A percentile compares a stretch with the other conserved stretches of the same genome.
These are phyloP conservation scores for Lamellibrachia satsuma DNA, from an alignment of 2,888 invertebrate genomes.

Conservation along the genomic window DNA sequence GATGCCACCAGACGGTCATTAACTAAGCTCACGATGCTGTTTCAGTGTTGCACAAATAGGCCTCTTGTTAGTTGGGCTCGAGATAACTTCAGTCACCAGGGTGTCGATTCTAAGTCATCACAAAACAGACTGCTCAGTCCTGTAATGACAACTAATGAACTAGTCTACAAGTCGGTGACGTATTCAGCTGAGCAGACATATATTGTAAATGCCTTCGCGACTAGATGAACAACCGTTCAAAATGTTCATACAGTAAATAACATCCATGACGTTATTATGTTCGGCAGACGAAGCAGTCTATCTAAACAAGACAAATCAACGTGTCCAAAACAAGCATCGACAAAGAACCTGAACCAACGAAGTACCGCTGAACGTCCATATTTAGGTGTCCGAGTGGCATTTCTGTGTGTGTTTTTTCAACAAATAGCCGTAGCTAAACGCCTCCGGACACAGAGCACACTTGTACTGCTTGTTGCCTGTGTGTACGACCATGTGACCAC, in stretches of 20 bases:
- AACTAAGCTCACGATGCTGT: not conserved
- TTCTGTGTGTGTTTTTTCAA: slow-evolving; percentile 20
- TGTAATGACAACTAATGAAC: not conserved
- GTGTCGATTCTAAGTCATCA: not conserved
- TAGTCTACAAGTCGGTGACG: not conserved
- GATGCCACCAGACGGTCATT: not conserved
- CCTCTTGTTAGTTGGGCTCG: not conserved
- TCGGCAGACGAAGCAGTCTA: not conserved
- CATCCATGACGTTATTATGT: not conserved
- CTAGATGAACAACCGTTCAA: too few species aligned
- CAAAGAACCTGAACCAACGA: not conserved
- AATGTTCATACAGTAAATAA: not conserved
- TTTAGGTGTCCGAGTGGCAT: not conserved
- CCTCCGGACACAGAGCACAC: slow-evolving; percentile 22
- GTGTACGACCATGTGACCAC: slow-evolving; percentile 28
- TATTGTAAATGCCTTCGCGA: not conserved
- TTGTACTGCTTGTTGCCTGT: slow-evolving; percentile 25
- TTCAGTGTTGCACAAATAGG: too few species aligned
- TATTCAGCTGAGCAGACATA: not conserved
- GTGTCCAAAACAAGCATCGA: not conserved
- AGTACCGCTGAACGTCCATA: not conserved
- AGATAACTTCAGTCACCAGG: not conserved
- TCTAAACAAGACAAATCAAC: not conserved
- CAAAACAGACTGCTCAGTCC: not conserved
- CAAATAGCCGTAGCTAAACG: slow-evolving; percentile 23